Base-by-base conservation (phyloP, 2,113 vertebrate genomes). In the Burhinus bistriatus region DNA sequence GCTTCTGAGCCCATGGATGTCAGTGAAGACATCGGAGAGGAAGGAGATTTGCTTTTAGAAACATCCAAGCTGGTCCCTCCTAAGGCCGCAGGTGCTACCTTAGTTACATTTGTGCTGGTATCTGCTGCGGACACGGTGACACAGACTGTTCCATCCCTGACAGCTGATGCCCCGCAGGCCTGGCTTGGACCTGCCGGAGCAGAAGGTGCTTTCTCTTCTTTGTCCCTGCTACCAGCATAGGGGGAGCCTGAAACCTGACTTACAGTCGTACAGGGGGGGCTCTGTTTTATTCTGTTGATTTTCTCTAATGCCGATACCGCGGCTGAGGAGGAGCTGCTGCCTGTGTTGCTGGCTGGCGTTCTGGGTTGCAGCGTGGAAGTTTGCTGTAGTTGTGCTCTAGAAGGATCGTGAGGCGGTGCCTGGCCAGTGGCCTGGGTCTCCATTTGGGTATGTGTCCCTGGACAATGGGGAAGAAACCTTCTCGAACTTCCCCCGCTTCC, bases 341-440 rank as follows among this genome's bases (percentile, higher is more conserved):
- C 64, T 6, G 97, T 25, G 89, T 91, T 91, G 72, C 87, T 38
- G 54, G 89, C 54, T 44, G 97, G 86, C 27, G 92, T 15, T 57
- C 92, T 11, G 97, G 97, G 25, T 64, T 77, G 96, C 96, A 85
- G 78, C 34, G 93, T 1, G 97, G 98, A 22, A 78, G 81, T 85
- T 91, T 97, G 98, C 98, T 98, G 98, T 98, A 98, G 95, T 88
- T 99, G 98, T 98, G 98, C 91, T 98, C 98, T 92, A 96, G 96
- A 44, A 95, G 96, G 83, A 98, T 90, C 2, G 95, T 42, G 55
- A 95, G 97, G 34, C 72, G 96, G 87, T 52, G 97, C 70, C 90
- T 78, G 93, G n/a, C 76, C 77, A 36, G 97, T 8, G 66, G 71
- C 90, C 94, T 73, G 89, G 68, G 83, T 55, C 95, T 96, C 93